Evolutionary conservation across 1,140 invertebrate genomes (phyloP), one percentile per base, ranked within the genome.

Genomic region (Steinernema khuongi): DNA sequence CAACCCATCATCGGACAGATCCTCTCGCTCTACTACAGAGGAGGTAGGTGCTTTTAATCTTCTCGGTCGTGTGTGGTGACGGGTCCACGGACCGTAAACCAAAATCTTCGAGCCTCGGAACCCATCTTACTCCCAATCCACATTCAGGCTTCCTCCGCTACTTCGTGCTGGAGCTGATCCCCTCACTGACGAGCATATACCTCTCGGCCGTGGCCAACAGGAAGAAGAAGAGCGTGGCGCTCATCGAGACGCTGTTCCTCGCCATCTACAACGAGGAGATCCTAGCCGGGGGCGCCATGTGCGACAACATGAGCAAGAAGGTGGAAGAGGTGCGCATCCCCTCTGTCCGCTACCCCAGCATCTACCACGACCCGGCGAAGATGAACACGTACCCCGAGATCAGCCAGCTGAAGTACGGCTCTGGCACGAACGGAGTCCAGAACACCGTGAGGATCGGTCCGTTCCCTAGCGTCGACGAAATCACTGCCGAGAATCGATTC

Each of bases 201-300:
- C 43, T 83, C 0, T 33, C 71, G 29, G 72, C 79, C 28, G 30
- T 83, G 29, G 74, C 81, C 18, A 81, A 79, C 33, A 70, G 78
- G 30, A 75, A 81, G 70, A 67, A 77, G 30, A 72, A 80, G 31
- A 73, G 60, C 28, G 70, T 79, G n/a, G 66, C 76, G 22, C 72
- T 85, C 44, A 75, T 84, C 19, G 82, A 84, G 73, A 83, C 74
- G 31, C 76, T 84, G 17, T 83, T 84, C 68, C 44, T 84, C 17
- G 82, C 82, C 29, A 74, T 84, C 31, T 84, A 84, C 50, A 84
- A 84, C 67, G 82, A 84, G 43, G 82, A 84, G 66, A 85, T 84
- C 31, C 67, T 85, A 1, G 83, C 76, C 4, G 80, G 68, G 17
- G 78, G 29, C 43, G 43, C 43, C 22, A 72, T 60, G 30, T 76